phyloP scores from a whole-genome alignment of 2,797 vertebrate species.

The Enteromius anoplus region DNA sequence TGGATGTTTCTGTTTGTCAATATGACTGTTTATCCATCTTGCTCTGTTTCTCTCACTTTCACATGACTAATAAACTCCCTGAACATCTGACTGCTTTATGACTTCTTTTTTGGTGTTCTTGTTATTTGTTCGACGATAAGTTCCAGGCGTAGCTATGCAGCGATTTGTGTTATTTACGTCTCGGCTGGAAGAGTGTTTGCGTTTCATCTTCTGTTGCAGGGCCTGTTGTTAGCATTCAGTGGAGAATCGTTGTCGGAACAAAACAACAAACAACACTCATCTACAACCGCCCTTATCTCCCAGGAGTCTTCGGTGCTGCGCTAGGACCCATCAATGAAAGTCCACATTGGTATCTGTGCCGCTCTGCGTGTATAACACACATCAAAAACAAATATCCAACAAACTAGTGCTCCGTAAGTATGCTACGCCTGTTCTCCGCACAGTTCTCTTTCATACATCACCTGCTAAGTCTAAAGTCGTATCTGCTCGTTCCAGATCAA shows the following conservation, averaged over 20 bases:
- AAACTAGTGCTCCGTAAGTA: neutral
- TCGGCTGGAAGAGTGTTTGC: conserved; percentile 1
- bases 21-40: neutral
- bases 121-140: neutral
- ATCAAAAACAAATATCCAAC: conserved; percentile 6
- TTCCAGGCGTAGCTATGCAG: neutral
- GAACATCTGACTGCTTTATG: neutral
- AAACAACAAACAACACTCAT: conserved; percentile 33
- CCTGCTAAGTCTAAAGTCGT: neutral
- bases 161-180: neutral
- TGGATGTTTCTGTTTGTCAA: neutral
- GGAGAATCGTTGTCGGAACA: neutral
- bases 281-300: conserved; percentile 28
- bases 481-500: neutral
- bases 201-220: conserved; percentile 27
- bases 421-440: conserved; percentile 4
- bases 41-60: neutral
- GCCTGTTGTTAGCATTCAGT: conserved; percentile 32
- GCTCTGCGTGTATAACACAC: neutral
- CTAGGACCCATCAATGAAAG: conserved; percentile 24
- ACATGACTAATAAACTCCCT: neutral
- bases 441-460: conserved; percentile 3
- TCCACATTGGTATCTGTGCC: conserved; percentile 21
- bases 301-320: neutral
- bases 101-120: neutral